Evolutionary conservation across 37 sponge, comb jelly and placozoan genomes (phyloP).

Genomic region (Halisarca cf. caerulea): DNA sequence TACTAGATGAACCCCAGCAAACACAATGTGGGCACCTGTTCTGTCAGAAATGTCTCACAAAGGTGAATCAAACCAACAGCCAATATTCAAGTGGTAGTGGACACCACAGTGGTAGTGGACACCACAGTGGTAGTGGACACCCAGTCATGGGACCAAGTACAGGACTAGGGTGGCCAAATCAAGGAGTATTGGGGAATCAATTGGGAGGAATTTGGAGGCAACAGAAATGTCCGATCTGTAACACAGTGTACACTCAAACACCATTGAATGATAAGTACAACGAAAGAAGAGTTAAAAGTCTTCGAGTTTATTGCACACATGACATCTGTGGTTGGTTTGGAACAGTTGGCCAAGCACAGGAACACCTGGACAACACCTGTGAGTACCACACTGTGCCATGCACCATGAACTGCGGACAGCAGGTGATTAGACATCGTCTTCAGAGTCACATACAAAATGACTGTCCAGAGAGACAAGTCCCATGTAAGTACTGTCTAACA

Average conservation of each 20-base stretch:
- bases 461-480: not conserved
- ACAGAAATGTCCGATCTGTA: not conserved
- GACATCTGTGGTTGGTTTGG: not conserved
- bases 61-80: no score
- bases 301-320: not conserved
- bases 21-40: conserved; percentile 11
- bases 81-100: no score
- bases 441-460: not conserved
- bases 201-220: no score
- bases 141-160: no score
- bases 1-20: not conserved
- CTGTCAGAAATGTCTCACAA: not conserved
- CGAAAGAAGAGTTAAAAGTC: not conserved
- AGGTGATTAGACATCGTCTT: not conserved
- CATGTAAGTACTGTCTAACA: not conserved
- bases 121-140: no score
- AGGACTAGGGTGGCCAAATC: no score
- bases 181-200: no score
- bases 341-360: not conserved
- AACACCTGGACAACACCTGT: not conserved
- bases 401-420: not conserved
- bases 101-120: no score
- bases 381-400: not conserved
- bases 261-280: not conserved
- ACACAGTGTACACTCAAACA: not conserved